Evolutionary conservation across 1,140 invertebrate species (phyloP).

Genomic region (Dufourea novaeangliae): DNA sequence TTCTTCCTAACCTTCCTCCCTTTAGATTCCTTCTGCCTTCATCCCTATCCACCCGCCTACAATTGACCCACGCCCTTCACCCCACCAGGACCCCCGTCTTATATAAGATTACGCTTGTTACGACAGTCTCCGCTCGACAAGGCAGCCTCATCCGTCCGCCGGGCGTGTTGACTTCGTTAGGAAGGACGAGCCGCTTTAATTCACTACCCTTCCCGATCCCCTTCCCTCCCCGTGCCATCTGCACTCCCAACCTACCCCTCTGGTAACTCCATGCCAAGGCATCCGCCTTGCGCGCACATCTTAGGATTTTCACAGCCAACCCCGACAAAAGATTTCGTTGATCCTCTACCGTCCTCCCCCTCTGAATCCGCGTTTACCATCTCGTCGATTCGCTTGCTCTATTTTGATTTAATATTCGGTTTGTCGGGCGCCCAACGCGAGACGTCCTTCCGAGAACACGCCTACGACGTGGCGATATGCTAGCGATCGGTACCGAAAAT

Average conservation of each 20-base stretch:
- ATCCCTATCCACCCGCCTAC: conserved; percentile 57
- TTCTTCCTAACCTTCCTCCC: conserved; percentile 52
- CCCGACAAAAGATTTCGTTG: conserved; percentile 35
- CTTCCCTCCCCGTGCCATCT: conserved; percentile 31
- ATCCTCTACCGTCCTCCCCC: conserved; percentile 6
- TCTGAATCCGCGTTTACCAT: conserved; percentile 1
- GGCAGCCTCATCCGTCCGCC: conserved; percentile 62
- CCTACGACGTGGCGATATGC: not conserved
- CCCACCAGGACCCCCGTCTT: conserved; percentile 65
- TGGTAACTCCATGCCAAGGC: conserved; percentile 38
- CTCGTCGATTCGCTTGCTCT: conserved; percentile 12
- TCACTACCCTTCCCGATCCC: conserved; percentile 66
- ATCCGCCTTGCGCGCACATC: conserved; percentile 15
- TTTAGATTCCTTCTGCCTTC: conserved; percentile 33
- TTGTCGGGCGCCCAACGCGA: not conserved
- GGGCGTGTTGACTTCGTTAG: conserved; percentile 78
- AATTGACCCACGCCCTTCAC: conserved; percentile 74
- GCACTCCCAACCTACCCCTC: conserved; percentile 49
- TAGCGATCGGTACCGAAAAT: no score
- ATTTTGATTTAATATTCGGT: conserved; percentile 3
- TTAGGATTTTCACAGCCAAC: not conserved
- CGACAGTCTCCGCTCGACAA: conserved; percentile 71
- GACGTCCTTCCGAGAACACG: no score
- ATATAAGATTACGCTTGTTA: conserved; percentile 80
- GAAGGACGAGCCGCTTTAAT: conserved; percentile 75